Evolutionary conservation across 2,797 vertebrate species (phyloP).

Genomic region (Pipistrellus nathusii): DNA sequence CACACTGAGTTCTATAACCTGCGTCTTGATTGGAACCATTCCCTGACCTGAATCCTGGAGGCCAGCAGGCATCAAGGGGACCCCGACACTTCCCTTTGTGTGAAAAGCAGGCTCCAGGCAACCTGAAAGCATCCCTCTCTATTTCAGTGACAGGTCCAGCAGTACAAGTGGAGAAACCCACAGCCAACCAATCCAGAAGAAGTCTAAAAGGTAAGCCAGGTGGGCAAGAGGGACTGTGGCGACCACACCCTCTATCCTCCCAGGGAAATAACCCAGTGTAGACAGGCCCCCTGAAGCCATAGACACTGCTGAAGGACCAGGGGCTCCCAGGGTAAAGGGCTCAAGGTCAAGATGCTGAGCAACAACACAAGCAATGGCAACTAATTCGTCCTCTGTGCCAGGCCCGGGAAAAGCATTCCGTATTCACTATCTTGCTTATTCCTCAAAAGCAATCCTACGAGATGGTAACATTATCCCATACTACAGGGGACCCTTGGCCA

Average conservation of each 20-base stretch:
- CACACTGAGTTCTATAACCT: background rate
- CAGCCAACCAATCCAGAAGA: conserved; percentile 53
- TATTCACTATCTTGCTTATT: background rate
- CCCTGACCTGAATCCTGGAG: background rate
- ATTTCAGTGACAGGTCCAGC: conserved; percentile 75
- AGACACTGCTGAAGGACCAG: background rate
- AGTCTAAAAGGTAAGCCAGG: conserved; percentile 54
- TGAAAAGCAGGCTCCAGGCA: background rate
- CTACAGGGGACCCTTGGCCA: background rate
- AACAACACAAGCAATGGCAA: background rate
- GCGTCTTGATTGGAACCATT: background rate
- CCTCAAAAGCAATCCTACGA: background rate
- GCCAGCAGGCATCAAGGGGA: no score
- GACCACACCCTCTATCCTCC: background rate
- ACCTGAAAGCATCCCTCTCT: background rate
- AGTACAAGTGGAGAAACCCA: conserved; percentile 72
- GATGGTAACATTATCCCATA: background rate
- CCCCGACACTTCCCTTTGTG: background rate
- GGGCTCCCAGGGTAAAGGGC: background rate
- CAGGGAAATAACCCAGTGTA: background rate
- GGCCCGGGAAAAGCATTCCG: background rate
- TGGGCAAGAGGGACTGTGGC: background rate
- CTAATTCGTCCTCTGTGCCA: background rate
- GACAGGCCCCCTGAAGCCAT: background rate
- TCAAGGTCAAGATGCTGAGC: background rate